phyloP scores from a whole-genome alignment of 2,797 vertebrate species.

The Periophthalmus magnuspinnatus region DNA sequence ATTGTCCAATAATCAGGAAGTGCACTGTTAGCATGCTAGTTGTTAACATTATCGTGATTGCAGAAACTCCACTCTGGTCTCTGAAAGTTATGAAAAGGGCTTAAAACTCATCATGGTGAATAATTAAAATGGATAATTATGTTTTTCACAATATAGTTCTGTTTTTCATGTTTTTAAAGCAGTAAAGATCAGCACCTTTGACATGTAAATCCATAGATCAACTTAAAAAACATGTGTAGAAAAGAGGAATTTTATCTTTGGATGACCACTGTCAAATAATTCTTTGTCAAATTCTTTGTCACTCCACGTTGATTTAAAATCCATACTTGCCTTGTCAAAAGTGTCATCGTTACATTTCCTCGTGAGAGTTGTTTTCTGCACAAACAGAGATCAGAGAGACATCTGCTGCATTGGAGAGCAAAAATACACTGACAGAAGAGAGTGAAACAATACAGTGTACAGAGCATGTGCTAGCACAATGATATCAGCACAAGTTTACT shows the following conservation, averaged over 20 bases:
- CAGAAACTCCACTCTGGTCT: no score
- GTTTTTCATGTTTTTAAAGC: no score
- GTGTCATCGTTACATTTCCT: neutral
- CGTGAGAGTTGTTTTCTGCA: neutral
- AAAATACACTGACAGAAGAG: neutral
- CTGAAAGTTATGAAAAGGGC: no score
- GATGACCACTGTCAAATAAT: neutral
- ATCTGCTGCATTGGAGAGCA: neutral
- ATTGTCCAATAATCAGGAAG: no score
- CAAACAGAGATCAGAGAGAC: slow-evolving; percentile 5
- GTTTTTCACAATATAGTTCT: no score
- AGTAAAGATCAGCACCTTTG: no score
- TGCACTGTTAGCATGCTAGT: no score
- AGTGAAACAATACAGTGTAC: neutral
- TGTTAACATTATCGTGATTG: no score
- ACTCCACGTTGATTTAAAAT: neutral
- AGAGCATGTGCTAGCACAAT: neutral
- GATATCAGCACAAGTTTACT: neutral
- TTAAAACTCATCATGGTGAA: no score
- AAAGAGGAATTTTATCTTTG: neutral
- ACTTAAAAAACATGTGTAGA: no score
- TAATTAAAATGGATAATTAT: no score
- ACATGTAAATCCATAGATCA: no score
- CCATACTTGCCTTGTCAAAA: neutral
- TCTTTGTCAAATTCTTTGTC: neutral